Evolutionary conservation across 1,140 invertebrate species (phyloP).

Genomic region (Calycopis cecrops): DNA sequence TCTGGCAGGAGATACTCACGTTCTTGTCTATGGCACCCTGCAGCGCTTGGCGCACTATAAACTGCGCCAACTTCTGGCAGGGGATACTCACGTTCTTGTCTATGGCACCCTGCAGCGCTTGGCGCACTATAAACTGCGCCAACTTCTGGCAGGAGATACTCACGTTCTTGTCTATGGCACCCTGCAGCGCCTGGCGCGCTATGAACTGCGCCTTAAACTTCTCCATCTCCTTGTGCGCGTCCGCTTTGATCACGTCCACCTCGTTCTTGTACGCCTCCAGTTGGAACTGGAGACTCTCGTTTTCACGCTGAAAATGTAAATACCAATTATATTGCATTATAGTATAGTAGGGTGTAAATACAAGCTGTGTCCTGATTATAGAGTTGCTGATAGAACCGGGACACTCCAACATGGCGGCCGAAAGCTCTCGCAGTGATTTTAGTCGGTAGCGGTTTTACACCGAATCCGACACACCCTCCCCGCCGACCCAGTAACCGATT

Average conservation of each 20-base stretch:
- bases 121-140: too few relatives aligned
- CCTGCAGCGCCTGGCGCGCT: constrained; percentile 56
- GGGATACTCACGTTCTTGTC: too few relatives aligned
- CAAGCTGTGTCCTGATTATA: too few relatives aligned
- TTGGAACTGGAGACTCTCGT: constrained; percentile 93
- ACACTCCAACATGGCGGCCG: too few relatives aligned
- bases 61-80: constrained; percentile 37
- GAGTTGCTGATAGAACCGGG: too few relatives aligned
- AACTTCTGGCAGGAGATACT: constrained; percentile 14
- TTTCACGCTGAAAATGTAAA: constrained; percentile 83
- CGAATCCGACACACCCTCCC: too few relatives aligned
- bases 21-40: constrained; percentile 49
- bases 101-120: too few relatives aligned
- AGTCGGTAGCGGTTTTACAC: too few relatives aligned
- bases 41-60: constrained; percentile 58
- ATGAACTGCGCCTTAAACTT: constrained; percentile 68
- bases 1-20: constrained; percentile 41
- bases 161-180: constrained; percentile 51
- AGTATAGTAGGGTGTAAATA: too few relatives aligned
- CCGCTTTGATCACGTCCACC: constrained; percentile 81
- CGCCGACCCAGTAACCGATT: too few relatives aligned
- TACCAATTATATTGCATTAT: too few relatives aligned
- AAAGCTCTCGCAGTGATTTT: too few relatives aligned
- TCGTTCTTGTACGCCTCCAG: constrained; percentile 96
- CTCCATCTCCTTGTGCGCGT: constrained; percentile 72